phyloP scores from a whole-genome alignment of 2,797 vertebrate genomes.

The Liasis olivaceus region DNA sequence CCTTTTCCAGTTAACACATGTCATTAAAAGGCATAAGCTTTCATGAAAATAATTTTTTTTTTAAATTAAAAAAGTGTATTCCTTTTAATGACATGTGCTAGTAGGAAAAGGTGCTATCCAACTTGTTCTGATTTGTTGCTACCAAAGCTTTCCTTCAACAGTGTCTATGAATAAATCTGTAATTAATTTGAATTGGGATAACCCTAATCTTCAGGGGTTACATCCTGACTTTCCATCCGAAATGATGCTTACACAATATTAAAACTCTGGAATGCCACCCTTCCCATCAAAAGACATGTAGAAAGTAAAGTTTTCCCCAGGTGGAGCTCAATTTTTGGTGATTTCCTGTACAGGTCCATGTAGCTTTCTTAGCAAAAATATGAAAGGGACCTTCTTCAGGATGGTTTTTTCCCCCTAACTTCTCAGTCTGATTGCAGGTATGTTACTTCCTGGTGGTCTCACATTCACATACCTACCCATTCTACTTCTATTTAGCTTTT shows the following conservation, averaged over 20 bases:
- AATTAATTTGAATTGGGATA: not conserved
- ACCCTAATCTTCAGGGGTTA: not conserved
- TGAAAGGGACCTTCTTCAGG: not conserved
- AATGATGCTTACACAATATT: not conserved
- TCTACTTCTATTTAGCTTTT: not conserved
- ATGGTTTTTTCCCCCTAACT: not conserved
- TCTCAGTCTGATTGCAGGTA: not conserved
- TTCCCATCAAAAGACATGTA: not conserved
- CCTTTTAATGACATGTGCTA: not conserved
- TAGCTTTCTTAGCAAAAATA: not conserved
- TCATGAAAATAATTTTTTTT: not conserved
- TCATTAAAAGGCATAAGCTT: not conserved
- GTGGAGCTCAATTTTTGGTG: not conserved
- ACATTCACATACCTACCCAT: not conserved
- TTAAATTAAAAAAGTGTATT: not conserved
- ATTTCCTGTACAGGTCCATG: not conserved
- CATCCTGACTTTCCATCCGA: not conserved
- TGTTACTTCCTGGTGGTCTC: not conserved
- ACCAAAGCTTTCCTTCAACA: not conserved
- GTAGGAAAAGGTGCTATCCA: not conserved
- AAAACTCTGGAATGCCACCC: not conserved
- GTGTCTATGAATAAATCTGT: not conserved
- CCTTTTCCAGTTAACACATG: not conserved
- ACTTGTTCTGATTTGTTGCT: not conserved
- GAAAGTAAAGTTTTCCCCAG: not conserved